Evolutionary conservation across 1,140 invertebrate genomes (phyloP).

Genomic region (Bombus difficillimus): DNA sequence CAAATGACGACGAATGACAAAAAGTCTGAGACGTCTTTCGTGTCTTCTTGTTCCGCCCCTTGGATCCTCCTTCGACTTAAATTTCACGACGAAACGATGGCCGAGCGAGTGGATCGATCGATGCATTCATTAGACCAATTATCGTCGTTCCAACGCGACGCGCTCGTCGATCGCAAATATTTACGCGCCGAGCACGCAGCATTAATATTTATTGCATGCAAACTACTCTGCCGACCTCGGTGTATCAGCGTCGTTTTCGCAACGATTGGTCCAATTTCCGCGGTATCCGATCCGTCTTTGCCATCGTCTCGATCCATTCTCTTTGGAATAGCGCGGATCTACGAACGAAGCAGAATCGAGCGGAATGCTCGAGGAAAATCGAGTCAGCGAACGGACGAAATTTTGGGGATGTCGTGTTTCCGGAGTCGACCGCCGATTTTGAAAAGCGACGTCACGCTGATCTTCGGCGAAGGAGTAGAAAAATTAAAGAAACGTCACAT

Average conservation of each 20-base stretch:
- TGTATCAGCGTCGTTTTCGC: slow-evolving; percentile 45
- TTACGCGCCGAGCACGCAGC: slow-evolving; percentile 49
- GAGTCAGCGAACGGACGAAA: no score
- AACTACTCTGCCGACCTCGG: slow-evolving; percentile 57
- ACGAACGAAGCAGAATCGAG: not conserved
- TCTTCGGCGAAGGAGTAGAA: no score
- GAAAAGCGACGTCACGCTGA: no score
- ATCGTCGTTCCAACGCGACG: slow-evolving; percentile 51
- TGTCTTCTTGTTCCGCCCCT: not conserved
- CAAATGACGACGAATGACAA: slow-evolving; percentile 19
- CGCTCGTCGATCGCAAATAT: slow-evolving; percentile 64
- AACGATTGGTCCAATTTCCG: slow-evolving; percentile 65
- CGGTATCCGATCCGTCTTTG: slow-evolving; percentile 15
- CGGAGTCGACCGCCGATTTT: no score
- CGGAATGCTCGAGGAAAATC: no score
- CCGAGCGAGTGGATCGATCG: slow-evolving; percentile 15
- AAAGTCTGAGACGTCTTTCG: not conserved
- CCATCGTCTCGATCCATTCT: not conserved
- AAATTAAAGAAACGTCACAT: no score
- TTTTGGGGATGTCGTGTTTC: no score
- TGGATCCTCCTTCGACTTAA: not conserved
- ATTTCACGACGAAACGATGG: slow-evolving; percentile 8
- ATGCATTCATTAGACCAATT: slow-evolving; percentile 59
- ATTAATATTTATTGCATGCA: slow-evolving; percentile 70
- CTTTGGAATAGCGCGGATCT: not conserved